These are phyloP conservation scores for Aporophyla lueneburgensis DNA, from an alignment of 2,888 invertebrate species.

Conservation along the genomic window DNA sequence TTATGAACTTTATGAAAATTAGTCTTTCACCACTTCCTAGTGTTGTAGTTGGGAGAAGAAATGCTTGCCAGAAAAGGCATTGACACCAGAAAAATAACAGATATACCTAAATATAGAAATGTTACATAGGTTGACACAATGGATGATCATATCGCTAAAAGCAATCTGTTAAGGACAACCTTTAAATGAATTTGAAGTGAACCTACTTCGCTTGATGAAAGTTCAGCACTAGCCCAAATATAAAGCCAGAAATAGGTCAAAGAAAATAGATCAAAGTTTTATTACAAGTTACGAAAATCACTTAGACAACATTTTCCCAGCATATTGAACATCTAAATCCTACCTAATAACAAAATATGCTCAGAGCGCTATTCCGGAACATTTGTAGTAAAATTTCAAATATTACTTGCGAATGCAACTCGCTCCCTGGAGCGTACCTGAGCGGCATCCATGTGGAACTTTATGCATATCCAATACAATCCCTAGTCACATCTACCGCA, in stretches of 20 bases:
- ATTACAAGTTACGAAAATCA: conserved; percentile 17
- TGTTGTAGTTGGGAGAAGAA: no score
- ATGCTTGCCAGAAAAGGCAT: no score
- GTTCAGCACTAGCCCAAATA: neutral
- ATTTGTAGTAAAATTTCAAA: conserved; percentile 65
- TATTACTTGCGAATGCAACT: conserved; percentile 68
- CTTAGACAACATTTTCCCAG: conserved; percentile 22
- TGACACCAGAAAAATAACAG: no score
- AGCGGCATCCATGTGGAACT: conserved; percentile 69
- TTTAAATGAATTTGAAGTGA: neutral
- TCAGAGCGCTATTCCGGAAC: conserved; percentile 52
- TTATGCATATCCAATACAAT: conserved; percentile 77
- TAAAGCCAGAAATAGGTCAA: neutral
- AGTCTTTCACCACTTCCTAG: no score
- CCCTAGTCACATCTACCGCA: conserved; percentile 40
- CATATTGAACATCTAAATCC: conserved; percentile 49
- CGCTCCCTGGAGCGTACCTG: conserved; percentile 68
- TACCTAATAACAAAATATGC: conserved; percentile 52
- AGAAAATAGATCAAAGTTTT: conserved; percentile 29
- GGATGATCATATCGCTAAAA: no score
- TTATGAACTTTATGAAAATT: no score
- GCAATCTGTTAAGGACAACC: no score
- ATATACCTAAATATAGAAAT: no score
- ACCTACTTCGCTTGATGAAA: neutral
- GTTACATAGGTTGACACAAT: no score